These are phyloP conservation scores for Takifugu bimaculatus DNA, from an alignment of 2,113 vertebrate genomes.

Conservation along the genomic window DNA sequence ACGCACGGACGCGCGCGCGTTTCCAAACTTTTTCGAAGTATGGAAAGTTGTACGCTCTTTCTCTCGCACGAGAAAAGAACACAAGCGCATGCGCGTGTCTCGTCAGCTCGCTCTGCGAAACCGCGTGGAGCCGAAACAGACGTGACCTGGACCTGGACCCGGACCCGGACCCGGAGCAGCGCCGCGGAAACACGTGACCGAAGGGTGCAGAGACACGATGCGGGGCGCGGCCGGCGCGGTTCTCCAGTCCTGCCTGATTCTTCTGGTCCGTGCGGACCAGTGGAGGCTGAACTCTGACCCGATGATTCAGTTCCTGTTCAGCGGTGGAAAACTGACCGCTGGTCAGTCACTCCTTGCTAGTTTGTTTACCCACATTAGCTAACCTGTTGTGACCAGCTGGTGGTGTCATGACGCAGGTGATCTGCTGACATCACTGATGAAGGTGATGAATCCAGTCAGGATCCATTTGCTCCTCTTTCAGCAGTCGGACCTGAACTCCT, in stretches of 20 bases:
- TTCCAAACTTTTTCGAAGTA: too few species aligned
- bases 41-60: too few species aligned
- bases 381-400: too few species aligned
- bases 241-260: conserved; percentile 69
- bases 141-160: too few species aligned
- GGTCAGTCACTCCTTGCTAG: not conserved
- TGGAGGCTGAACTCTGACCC: conserved; percentile 35
- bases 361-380: too few species aligned
- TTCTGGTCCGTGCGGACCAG: conserved; percentile 72
- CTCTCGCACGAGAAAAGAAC: not conserved
- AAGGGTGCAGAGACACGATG: conserved; percentile 58
- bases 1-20: not conserved
- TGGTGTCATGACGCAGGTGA: too few species aligned
- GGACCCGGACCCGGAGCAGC: too few species aligned
- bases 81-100: conserved; percentile 35
- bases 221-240: conserved; percentile 64
- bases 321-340: too few species aligned
- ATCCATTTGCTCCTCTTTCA: conserved; percentile 25
- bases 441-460: too few species aligned
- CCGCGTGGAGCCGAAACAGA: conserved; percentile 40
- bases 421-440: too few species aligned
- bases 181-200: conserved; percentile 24
- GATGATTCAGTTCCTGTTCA: too few species aligned
- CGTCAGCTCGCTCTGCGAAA: conserved; percentile 43
- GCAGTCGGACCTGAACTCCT: conserved; percentile 88